phyloP scores from a whole-genome alignment of 2,797 vertebrate genomes.

The Thamnophis elegans region DNA sequence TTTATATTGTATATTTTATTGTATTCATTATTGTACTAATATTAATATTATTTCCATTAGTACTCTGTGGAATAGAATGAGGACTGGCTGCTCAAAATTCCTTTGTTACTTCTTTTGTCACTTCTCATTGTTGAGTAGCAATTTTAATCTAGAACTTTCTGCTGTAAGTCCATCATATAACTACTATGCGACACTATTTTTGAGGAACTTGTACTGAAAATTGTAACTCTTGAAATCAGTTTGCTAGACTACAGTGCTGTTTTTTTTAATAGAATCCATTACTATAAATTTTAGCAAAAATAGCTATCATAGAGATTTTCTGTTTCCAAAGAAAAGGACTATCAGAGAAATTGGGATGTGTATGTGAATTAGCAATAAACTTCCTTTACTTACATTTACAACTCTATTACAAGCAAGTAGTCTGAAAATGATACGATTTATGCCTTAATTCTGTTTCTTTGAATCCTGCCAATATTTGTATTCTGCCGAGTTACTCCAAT shows the following conservation, averaged over 20 bases:
- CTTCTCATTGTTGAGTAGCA: background rate
- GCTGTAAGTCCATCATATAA: too few relatives aligned
- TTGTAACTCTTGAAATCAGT: background rate
- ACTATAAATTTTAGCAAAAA: background rate
- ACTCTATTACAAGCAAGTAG: background rate
- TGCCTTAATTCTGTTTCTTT: background rate
- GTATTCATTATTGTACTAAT: background rate
- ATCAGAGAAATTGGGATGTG: background rate
- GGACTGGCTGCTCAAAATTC: background rate
- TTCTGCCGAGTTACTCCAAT: slow-evolving; percentile 1
- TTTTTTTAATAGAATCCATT: background rate
- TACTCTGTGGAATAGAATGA: background rate
- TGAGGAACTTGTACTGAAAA: background rate
- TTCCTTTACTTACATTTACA: slow-evolving; percentile 27
- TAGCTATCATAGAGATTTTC: background rate
- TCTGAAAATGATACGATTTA: slow-evolving; percentile 11
- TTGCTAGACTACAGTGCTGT: background rate
- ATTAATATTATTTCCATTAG: background rate
- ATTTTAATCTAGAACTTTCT: background rate
- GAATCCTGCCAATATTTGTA: background rate
- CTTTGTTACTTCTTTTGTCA: background rate
- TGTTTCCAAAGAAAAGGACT: background rate
- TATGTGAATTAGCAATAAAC: background rate
- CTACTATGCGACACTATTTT: background rate
- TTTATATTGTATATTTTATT: background rate